phyloP scores from a whole-genome alignment of 2,113 vertebrate genomes.

The Misgurnus mizolepis region DNA sequence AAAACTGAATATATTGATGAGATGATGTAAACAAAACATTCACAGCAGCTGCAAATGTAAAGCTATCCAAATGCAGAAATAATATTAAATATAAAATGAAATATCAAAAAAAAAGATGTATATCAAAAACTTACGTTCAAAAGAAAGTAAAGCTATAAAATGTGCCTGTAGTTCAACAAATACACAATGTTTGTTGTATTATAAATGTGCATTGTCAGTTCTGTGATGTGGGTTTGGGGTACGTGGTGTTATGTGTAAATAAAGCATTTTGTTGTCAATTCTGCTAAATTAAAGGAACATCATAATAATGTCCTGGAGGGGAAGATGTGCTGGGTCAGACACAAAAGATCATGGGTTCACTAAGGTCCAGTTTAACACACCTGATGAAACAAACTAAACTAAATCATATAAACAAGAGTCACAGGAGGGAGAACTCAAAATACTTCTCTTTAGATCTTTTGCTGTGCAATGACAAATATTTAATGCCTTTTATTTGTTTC shows the following conservation, averaged over 20 bases:
- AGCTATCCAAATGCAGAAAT: background rate
- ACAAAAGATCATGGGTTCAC: background rate
- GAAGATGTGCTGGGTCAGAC: background rate
- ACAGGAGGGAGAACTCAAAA: background rate
- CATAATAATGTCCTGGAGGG: background rate
- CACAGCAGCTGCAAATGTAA: background rate
- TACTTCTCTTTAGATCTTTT: background rate
- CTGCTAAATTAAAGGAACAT: background rate
- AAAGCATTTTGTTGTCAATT: background rate
- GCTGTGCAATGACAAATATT: background rate
- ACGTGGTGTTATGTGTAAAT: background rate
- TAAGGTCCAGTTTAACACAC: background rate
- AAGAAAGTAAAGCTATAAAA: too few species aligned
- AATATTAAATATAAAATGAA: background rate
- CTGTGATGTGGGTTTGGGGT: too few species aligned
- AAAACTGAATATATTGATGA: background rate
- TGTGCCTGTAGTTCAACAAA: too few species aligned
- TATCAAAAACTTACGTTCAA: too few species aligned
- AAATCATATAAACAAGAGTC: constrained; percentile 1
- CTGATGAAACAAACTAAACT: constrained; percentile 30
- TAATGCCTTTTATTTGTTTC: background rate
- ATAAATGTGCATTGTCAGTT: background rate
- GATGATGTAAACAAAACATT: background rate
- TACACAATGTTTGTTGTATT: background rate
- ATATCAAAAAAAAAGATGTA: too few species aligned